Base-by-base conservation (phyloP, 2,113 vertebrate genomes). In the Coryphaenoides rupestris region DNA sequence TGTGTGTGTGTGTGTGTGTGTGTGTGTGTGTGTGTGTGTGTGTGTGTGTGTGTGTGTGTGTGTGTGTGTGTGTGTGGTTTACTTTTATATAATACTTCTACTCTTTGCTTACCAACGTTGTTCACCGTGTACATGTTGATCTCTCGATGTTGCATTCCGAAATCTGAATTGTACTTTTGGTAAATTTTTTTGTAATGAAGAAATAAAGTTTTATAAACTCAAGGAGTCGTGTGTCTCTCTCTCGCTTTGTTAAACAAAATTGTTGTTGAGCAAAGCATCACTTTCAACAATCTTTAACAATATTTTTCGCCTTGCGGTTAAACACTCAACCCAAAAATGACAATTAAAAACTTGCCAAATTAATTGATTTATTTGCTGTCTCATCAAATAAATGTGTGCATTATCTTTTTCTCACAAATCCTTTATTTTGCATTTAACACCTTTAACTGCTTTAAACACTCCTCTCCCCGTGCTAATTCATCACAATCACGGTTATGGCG, bases 361-460 rank as follows among this genome's bases (percentile, higher is more conserved):
- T 33, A 19, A 21, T 75, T 58, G 70, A 79, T 68, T 77, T 45
- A 54, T n/a, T n/a, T 74, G 66, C 7, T 23, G 21, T 16, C 16
- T 12, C 68, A 49, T 65, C 53, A 63, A 58, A 61, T 53, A 64
- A 58, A 58, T 45, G 50, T 16, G 45, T 49, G 54, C n/a, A 45
- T 72, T 73, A 60, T 69, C 70, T 77, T 67, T 62, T 70, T n/a
- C 47, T n/a, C 17, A 63, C 45, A 83, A n/a, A 46, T 16, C 58
- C n/a, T n/a, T n/a, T 60, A 70, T 76, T 85, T 84, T 81, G 61
- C 76, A 82, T 84, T 79, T 82, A 85, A 88, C 60, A 65, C 69
- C 60, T 64, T 63, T 2, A n/a, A n/a, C 28, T 33, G 28, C 28
- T 5, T 2, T 33, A 15, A 64, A 64, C 73, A 50, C 65, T 22